Base-by-base conservation (phyloP, 2,888 invertebrate species). In the Ferrisia virgata region DNA sequence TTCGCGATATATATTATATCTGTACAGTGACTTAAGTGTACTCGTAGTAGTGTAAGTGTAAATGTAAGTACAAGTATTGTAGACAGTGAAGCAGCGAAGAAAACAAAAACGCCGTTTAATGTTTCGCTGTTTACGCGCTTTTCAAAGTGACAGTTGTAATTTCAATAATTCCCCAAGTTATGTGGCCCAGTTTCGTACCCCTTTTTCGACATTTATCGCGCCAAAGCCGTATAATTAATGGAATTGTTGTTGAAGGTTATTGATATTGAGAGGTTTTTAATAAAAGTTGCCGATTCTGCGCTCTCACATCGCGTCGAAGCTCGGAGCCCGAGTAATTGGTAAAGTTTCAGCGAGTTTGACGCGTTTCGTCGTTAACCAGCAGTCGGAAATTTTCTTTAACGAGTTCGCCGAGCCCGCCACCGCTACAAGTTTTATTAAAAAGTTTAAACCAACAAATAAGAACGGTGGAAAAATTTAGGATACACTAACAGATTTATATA, bases 121-220 rank as follows among this genome's bases (percentile, higher is more conserved):
- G 58, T 58, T 58, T 58, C 58, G 58, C 39, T 39, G 53, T 64
- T 28, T 31, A 15, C 8, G 64, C 64, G 64, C 72, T 76, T 76
- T 76, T 76, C 72, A 76, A 76, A 76, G 72, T 76, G 72, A 76
- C 72, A 76, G 72, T 76, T 36, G 72, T 76, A 76, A 76, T 76
- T 76, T 76, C 72, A 36, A 36, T 76, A 76, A 76, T 76, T 76
- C 72, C 36, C 31, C 72, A 36, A 36, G 31, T 33, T 76, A 76
- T 76, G 72, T 76, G 72, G 72, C 72, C 72, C 72, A 76, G 18
- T 76, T 76, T 76, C 36, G 9, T 5, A 9, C 28, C 64, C 64
- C 64, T 64, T 64, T 64, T 64, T 64, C 64, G 64, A 64, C 64
- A 64, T 64, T 64, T 64, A 64, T 64, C 64, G 64, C 64, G 64